Percentiles rank a stretch among this genome's conserved stretches.
These are phyloP conservation scores for Schrankia costaestrigalis DNA, from an alignment of 2,888 invertebrate species.

Conservation along the genomic window DNA sequence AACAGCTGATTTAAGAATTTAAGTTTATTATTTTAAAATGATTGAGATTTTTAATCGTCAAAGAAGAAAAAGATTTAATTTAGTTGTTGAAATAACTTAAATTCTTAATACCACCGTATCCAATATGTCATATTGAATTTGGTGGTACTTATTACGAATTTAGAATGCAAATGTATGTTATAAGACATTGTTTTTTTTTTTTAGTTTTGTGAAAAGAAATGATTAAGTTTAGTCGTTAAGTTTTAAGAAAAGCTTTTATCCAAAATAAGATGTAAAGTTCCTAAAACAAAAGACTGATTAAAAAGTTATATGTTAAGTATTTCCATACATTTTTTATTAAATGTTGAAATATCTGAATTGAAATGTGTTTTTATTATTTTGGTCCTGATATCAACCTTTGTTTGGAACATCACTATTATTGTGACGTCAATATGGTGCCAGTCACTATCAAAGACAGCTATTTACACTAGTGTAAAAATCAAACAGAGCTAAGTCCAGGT, in stretches of 20 bases:
- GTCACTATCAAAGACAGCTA: conserved; percentile 1
- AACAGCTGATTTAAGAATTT: conserved; percentile 3
- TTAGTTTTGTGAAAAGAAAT: neutral
- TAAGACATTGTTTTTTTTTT: no score
- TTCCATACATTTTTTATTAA: neutral
- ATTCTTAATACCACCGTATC: no score
- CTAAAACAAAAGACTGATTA: neutral
- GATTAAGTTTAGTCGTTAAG: neutral
- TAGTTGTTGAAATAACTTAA: neutral
- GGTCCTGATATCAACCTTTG: neutral
- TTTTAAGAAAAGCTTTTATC: neutral
- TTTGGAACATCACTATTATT: neutral
- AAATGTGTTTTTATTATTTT: neutral
- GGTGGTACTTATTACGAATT: no score
- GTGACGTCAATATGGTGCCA: neutral
- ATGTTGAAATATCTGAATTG: no score
- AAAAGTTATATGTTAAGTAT: neutral
- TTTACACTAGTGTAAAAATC: neutral
- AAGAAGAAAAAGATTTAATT: neutral
- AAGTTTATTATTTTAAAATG: neutral
- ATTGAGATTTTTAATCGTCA: no score
- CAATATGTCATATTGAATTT: no score
- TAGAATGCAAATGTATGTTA: no score
- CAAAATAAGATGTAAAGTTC: neutral
- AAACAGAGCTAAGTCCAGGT: neutral